Evolutionary conservation across 1,140 invertebrate species (phyloP).

Genomic region (Rhagoletis pomonella): DNA sequence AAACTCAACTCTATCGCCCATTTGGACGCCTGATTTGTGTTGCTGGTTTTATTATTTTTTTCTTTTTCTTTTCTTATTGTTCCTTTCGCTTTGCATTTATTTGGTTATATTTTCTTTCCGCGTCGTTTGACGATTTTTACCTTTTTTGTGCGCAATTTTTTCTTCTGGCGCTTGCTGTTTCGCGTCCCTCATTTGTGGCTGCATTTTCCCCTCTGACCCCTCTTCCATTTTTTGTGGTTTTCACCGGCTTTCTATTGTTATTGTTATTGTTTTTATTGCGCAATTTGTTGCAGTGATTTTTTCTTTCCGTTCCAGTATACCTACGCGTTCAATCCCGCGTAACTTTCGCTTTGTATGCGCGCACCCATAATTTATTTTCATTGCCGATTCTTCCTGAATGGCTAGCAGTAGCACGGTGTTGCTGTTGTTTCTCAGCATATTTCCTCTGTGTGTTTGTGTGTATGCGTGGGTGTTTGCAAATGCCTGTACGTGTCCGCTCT

Average conservation of each 20-base stretch:
- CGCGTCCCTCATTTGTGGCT: neutral
- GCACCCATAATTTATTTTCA: slow-evolving; percentile 48
- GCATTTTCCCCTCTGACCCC: neutral
- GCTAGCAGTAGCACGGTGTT: neutral
- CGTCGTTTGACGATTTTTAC: neutral
- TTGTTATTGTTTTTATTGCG: slow-evolving; percentile 23
- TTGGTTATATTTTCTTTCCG: slow-evolving; percentile 27
- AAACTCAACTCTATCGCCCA: neutral
- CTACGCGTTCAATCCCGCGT: neutral
- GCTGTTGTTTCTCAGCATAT: neutral
- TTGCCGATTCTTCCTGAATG: neutral
- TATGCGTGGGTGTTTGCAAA: neutral
- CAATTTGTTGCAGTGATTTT: slow-evolving; percentile 38
- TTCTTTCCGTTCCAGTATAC: slow-evolving; percentile 20
- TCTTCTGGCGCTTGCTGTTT: neutral
- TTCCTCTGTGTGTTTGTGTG: neutral
- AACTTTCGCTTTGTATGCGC: neutral
- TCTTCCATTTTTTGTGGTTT: neutral
- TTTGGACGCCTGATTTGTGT: neutral
- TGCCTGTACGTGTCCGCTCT: neutral
- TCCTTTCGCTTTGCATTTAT: neutral
- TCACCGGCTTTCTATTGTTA: slow-evolving; percentile 13
- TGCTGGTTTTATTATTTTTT: neutral
- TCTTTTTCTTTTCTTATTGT: neutral
- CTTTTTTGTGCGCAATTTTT: neutral